Conservation (phyloP, 2,888 invertebrate species). For the Dicyrtoma fusca region DNA sequence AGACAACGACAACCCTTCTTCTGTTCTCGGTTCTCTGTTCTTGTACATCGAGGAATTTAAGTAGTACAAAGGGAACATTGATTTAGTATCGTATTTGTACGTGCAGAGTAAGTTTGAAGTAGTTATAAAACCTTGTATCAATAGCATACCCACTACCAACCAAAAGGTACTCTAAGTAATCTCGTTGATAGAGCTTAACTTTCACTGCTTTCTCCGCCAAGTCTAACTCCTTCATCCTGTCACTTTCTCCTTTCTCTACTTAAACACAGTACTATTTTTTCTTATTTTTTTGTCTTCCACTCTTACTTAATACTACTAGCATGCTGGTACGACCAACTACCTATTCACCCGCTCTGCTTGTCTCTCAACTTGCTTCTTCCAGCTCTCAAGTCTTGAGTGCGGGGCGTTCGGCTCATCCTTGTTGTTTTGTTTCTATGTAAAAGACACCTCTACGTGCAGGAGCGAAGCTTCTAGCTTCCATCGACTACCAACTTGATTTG, state of each 20-base stretch:
- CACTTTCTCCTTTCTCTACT: conserved; percentile 31
- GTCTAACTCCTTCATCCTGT: conserved; percentile 31
- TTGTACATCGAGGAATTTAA: neutral
- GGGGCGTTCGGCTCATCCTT: no score
- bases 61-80: conserved; percentile 14
- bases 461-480: no score
- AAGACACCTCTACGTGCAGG: no score
- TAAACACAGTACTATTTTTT: neutral
- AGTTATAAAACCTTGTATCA: conserved; percentile 1
- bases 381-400: no score
- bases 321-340: no score
- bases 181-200: conserved; percentile 28
- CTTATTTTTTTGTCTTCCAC: no score
- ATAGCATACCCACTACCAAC: conserved; percentile 6
- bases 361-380: conserved; percentile 20
- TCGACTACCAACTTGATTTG: no score
- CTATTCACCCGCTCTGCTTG: no score
- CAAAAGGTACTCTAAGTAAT: conserved; percentile 8
- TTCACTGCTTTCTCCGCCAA: conserved; percentile 26
- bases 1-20: no score
- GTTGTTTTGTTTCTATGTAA: no score
- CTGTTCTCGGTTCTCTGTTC: no score
- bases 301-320: no score
- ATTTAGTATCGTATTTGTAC: conserved; percentile 1
- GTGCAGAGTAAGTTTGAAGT: neutral